Base-by-base conservation (phyloP, 2,888 invertebrate genomes). In the Melipona beecheii region DNA sequence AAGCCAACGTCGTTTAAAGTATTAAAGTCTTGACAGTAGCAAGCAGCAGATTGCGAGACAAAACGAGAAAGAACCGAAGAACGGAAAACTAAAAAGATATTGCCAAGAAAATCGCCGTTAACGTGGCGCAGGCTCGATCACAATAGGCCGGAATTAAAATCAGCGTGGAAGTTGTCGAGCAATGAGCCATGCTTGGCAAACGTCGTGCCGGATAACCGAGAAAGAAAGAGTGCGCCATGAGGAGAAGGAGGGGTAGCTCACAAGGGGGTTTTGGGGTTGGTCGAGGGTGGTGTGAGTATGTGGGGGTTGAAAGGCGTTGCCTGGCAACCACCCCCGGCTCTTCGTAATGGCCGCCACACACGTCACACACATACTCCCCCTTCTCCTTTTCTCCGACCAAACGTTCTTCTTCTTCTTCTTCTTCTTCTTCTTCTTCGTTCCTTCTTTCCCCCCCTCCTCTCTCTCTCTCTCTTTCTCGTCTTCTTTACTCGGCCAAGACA, bases 301-400 rank as follows among this genome's bases (percentile, higher is more conserved):
- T 92, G 92, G 91, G 91, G 90, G 92, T 75, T 92, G 92, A 90
- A 91, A 91, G 91, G 92, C 91, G 94, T 94, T 93, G 93, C 93
- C 91, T 91, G 90, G 94, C 94, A 93, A 94, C 93, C 90, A 91
- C 93, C 91, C 91, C 91, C 92, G 86, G 90, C 90, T 91, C 91
- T 89, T 71, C 87, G 92, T 91, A 91, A 91, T 92, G 91, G 91
- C 92, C 89, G 91, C 92, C 92, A 92, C 91, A 91, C 92, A 92
- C 91, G 91, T 92, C 92, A 91, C 91, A 91, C 91, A 91, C 92
- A 92, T 90, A 91, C 86, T 77, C 87, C 79, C 86, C 83, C 86
- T 75, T 76, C 74, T 52, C 11, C 85, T 73, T 78, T 68, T 52
- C 75, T 69, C 65, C 68, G 58, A 17, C 11, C 36, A 21, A 43